These are phyloP conservation scores for Diachasmimorpha longicaudata DNA, from an alignment of 1,140 invertebrate genomes.

Conservation along the genomic window DNA sequence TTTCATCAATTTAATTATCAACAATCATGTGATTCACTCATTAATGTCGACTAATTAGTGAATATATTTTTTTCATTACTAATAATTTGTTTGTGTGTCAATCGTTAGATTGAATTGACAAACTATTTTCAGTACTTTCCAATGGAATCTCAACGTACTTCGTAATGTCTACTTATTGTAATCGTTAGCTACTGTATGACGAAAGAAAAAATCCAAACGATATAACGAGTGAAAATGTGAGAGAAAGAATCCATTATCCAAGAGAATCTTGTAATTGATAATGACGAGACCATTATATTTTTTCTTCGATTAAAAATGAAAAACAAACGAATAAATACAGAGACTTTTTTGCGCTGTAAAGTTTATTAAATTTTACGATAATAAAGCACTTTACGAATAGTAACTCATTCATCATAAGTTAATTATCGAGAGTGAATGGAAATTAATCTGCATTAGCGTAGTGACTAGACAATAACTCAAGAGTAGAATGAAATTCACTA, in stretches of 20 bases:
- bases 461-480: neutral
- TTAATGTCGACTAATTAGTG: neutral
- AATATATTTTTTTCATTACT: neutral
- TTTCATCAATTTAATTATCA: neutral
- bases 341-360: constrained; percentile 41
- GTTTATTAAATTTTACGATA: constrained; percentile 53
- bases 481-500: constrained; percentile 10
- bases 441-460: neutral
- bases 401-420: neutral
- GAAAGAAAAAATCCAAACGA: constrained; percentile 36
- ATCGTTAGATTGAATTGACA: neutral
- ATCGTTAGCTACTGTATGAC: constrained; percentile 33
- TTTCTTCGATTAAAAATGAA: constrained; percentile 40
- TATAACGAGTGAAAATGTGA: neutral
- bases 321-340: constrained; percentile 32
- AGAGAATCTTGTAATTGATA: neutral
- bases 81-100: neutral
- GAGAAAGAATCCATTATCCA: neutral
- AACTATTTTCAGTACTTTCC: constrained; percentile 41
- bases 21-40: neutral
- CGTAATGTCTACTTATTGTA: constrained; percentile 39
- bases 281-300: constrained; percentile 13
- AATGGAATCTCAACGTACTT: constrained; percentile 39
- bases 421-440: neutral
- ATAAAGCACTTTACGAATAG: constrained; percentile 53